Base-by-base conservation (phyloP, 2,888 invertebrate species). In the Strigamia transsilvanica region DNA sequence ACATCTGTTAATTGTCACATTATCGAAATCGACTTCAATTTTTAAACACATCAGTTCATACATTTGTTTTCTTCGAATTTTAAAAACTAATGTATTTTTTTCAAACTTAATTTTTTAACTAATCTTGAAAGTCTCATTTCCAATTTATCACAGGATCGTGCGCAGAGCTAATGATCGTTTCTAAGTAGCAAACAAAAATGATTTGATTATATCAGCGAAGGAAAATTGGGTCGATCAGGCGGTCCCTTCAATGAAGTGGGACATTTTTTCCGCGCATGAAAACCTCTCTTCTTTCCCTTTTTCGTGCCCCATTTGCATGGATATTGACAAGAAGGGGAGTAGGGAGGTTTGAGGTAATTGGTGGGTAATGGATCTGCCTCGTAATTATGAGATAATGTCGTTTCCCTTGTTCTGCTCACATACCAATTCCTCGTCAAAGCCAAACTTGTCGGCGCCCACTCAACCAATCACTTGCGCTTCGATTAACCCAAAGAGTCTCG, bases 181-280 rank as follows among this genome's bases (percentile, higher is more conserved):
- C 5, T 5, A 18, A 46, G 46, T 23, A 61, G 61, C 61, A 23
- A 61, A 61, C 61, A 61, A 61, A 61, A 61, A 61, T 61, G 61
- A 61, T 61, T 61, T 61, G 61, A 61, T 61, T 61, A 61, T 21
- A 61, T 61, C 61, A 61, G 23, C 61, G 61, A 61, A 23, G 61
- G 61, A 61, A 61, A 61, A 61, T 61, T 61, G 61, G 61, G 61
- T 61, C 61, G 61, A 61, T 61, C 61, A 61, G 61, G 61, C 61
- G 61, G 61, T 61, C 23, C 61, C 61, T 61, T 61, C 61, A 61
- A 61, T 61, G 61, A 61, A 61, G 61, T 61, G 61, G 61, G 61
- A 61, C 61, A 61, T 61, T 61, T 61, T 61, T 61, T 61, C 61
- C 61, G 61, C 61, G 21, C 61, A 23, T 61, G 61, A 61, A 23